phyloP scores from a whole-genome alignment of 1,140 invertebrate species.

The Thalassaphorura encarpata region DNA sequence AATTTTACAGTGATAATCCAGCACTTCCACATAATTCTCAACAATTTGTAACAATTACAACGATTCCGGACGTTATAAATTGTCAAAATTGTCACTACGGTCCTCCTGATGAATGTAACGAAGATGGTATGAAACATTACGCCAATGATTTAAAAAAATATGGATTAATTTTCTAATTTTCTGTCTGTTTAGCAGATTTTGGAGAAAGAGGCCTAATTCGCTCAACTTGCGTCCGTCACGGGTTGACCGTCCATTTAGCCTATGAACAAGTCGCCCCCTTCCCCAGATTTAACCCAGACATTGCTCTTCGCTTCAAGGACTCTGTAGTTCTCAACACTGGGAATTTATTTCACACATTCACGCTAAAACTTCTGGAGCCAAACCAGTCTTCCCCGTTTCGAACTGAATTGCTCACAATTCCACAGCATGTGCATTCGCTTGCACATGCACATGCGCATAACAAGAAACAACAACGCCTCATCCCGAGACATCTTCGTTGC shows the following conservation, averaged over 20 bases:
- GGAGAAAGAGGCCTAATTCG: slow-evolving; percentile 43
- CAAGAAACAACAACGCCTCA: background rate
- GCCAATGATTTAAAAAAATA: background rate
- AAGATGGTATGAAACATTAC: slow-evolving; percentile 37
- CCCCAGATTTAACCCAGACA: slow-evolving; percentile 50
- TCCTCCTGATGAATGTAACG: slow-evolving; percentile 49
- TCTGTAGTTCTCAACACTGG: slow-evolving; percentile 59
- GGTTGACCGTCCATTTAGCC: slow-evolving; percentile 56
- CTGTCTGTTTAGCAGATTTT: background rate
- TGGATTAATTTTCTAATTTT: background rate
- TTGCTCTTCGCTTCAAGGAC: slow-evolving; percentile 52
- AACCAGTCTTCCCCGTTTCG: background rate
- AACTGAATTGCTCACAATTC: background rate
- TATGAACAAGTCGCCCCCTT: slow-evolving; percentile 58
- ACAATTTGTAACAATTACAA: slow-evolving; percentile 35
- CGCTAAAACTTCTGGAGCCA: slow-evolving; percentile 14
- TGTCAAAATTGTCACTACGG: slow-evolving; percentile 50
- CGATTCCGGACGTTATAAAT: slow-evolving; percentile 48
- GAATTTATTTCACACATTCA: slow-evolving; percentile 55
- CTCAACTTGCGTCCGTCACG: slow-evolving; percentile 53
- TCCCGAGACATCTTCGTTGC: slow-evolving; percentile 16
- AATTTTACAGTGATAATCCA: slow-evolving; percentile 5
- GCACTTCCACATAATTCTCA: slow-evolving; percentile 3
- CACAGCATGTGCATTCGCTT: too few relatives aligned
- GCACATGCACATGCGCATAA: background rate